These are phyloP conservation scores for Idris sp. DNA, from an alignment of 1,140 invertebrate species.

Conservation along the genomic window DNA sequence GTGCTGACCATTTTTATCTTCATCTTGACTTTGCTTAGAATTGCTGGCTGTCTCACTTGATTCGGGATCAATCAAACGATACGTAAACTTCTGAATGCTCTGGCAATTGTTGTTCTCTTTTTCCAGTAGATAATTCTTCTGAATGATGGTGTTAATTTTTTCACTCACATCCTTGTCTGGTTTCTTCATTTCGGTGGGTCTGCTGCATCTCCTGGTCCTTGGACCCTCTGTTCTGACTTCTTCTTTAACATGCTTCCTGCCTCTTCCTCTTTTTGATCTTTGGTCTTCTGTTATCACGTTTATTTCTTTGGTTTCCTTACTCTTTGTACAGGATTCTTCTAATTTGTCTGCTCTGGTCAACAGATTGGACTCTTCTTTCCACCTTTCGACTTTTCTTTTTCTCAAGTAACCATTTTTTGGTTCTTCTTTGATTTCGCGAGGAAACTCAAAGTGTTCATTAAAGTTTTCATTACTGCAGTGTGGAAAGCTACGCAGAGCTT, in stretches of 20 bases:
- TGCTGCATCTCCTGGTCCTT: conserved; percentile 18
- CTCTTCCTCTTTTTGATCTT: conserved; percentile 9
- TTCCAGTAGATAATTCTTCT: conserved; percentile 68
- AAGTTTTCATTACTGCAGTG: conserved; percentile 59
- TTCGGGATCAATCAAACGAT: conserved; percentile 28
- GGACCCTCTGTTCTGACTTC: not conserved
- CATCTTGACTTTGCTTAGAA: conserved; percentile 1
- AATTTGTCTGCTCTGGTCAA: conserved; percentile 14
- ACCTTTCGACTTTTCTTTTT: conserved; percentile 28
- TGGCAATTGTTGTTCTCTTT: conserved; percentile 71
- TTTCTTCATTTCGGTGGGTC: conserved; percentile 11
- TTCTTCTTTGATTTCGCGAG: conserved; percentile 4
- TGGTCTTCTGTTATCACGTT: not conserved
- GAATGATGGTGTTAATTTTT: conserved; percentile 70
- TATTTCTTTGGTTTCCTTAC: conserved; percentile 23
- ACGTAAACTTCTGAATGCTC: conserved; percentile 29
- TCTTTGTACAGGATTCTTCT: conserved; percentile 13
- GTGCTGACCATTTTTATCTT: conserved; percentile 15
- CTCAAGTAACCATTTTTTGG: conserved; percentile 12
- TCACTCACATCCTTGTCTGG: conserved; percentile 62
- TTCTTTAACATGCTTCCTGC: conserved; percentile 7
- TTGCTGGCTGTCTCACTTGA: conserved; percentile 3
- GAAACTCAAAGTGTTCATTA: conserved; percentile 36
- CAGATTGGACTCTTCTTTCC: conserved; percentile 42
- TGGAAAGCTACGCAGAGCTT: conserved; percentile 69